These are phyloP conservation scores for Bicyclus anynana DNA, from an alignment of 1,140 invertebrate species.

Conservation along the genomic window DNA sequence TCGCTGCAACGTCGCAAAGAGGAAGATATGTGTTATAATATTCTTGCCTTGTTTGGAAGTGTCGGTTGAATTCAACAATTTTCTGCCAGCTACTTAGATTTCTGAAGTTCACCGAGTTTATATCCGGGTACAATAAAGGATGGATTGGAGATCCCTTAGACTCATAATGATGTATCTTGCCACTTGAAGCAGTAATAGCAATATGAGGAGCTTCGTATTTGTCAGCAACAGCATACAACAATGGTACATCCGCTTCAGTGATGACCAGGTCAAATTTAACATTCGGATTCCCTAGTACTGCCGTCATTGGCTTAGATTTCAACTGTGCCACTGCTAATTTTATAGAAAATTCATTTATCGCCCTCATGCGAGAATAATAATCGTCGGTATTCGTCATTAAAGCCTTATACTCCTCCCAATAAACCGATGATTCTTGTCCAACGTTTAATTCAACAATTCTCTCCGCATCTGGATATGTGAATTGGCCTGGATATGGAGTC, in stretches of 20 bases:
- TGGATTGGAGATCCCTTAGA: conserved; percentile 59
- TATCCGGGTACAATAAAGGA: conserved; percentile 58
- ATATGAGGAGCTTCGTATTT: conserved; percentile 63
- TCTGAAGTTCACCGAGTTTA: conserved; percentile 49
- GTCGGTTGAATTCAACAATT: conserved; percentile 47
- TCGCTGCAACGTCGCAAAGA: conserved; percentile 52
- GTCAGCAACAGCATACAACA: conserved; percentile 62
- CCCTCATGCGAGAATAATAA: conserved; percentile 43
- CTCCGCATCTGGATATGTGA: conserved; percentile 49
- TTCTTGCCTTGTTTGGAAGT: conserved; percentile 49
- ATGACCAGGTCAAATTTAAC: conserved; percentile 65
- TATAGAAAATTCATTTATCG: conserved; percentile 47
- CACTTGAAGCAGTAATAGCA: conserved; percentile 53
- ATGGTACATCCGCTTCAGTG: conserved; percentile 63
- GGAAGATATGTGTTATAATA: conserved; percentile 60
- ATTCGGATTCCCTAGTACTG: conserved; percentile 56
- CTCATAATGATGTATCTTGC: conserved; percentile 60
- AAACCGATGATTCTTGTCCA: conserved; percentile 44
- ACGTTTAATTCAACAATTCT: conserved; percentile 57
- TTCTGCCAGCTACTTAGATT: conserved; percentile 55
- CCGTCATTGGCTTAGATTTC: conserved; percentile 56
- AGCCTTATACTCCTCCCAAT: conserved; percentile 54
- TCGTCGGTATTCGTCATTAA: conserved; percentile 53
- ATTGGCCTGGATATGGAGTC: conserved; percentile 68
- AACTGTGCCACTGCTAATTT: conserved; percentile 60